Conservation (phyloP, 1,140 invertebrate genomes). For the Drosophila lowei region DNA sequence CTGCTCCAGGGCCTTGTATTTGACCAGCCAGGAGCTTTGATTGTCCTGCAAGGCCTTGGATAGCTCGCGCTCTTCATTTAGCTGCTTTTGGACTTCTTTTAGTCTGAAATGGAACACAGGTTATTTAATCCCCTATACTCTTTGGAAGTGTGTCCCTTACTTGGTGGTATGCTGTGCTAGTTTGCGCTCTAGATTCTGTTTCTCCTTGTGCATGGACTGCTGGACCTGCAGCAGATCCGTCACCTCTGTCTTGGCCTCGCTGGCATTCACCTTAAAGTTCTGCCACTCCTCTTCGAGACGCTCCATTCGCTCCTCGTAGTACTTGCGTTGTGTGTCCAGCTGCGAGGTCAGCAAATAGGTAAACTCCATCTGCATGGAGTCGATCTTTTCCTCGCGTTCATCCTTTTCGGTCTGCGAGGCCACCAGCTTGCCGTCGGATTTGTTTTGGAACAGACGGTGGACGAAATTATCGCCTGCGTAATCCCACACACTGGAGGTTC, state of each 20-base stretch:
- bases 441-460: constrained; percentile 97
- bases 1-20: constrained; percentile 87
- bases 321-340: constrained; percentile 95
- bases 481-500: constrained; percentile 98
- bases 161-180: constrained; percentile 85
- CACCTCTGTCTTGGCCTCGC: constrained; percentile 84
- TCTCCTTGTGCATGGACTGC: constrained; percentile 85
- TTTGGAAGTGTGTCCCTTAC: constrained; percentile 65
- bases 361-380: constrained; percentile 97
- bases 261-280: constrained; percentile 80
- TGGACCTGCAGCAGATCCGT: constrained; percentile 85
- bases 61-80: constrained; percentile 91
- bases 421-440: constrained; percentile 98
- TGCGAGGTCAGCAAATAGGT: constrained; percentile 98
- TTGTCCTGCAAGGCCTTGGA: constrained; percentile 91
- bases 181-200: constrained; percentile 88
- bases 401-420: constrained; percentile 86
- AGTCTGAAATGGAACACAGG: constrained; percentile 78
- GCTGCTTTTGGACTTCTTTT: constrained; percentile 85
- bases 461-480: constrained; percentile 96
- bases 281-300: constrained; percentile 84
- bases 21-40: constrained; percentile 90
- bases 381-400: constrained; percentile 93
- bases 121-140: too few species aligned
- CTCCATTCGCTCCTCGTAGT: constrained; percentile 94